Percentiles rank a stretch among this genome's conserved stretches.
Evolutionary conservation across 2,113 vertebrate genomes (phyloP).

Genomic region (Dicrurus megarhynchus): DNA sequence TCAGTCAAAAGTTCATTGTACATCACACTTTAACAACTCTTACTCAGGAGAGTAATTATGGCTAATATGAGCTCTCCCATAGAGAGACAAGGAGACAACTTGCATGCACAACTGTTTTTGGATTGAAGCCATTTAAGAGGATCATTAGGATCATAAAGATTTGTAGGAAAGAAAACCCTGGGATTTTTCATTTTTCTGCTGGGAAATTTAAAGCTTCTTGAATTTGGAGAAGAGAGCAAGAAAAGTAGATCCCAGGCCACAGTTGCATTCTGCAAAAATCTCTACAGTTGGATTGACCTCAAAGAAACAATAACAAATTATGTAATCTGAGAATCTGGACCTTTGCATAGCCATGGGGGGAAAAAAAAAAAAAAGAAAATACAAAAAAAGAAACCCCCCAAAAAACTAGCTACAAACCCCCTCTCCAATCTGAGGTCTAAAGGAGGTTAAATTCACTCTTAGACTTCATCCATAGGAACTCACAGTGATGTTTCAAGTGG

Average conservation of each 20-base stretch:
- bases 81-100: not conserved
- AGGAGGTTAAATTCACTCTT: not conserved
- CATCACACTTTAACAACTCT: not conserved
- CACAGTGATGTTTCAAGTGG: not conserved
- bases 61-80: not conserved
- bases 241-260: not conserved
- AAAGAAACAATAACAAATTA: not conserved
- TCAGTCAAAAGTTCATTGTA: not conserved
- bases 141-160: not conserved
- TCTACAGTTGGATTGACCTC: not conserved
- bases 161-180: not conserved
- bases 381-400: not conserved
- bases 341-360: not conserved
- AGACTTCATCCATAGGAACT: not conserved
- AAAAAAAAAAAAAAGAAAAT: not conserved
- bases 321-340: not conserved
- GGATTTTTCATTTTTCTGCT: constrained; percentile 1
- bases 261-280: not conserved
- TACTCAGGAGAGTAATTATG: not conserved
- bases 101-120: not conserved
- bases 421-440: not conserved
- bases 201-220: not conserved
- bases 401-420: not conserved
- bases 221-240: not conserved
- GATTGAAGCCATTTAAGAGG: not conserved